Evolutionary conservation across 2,888 invertebrate genomes (phyloP).

Genomic region (Buathra laborator): DNA sequence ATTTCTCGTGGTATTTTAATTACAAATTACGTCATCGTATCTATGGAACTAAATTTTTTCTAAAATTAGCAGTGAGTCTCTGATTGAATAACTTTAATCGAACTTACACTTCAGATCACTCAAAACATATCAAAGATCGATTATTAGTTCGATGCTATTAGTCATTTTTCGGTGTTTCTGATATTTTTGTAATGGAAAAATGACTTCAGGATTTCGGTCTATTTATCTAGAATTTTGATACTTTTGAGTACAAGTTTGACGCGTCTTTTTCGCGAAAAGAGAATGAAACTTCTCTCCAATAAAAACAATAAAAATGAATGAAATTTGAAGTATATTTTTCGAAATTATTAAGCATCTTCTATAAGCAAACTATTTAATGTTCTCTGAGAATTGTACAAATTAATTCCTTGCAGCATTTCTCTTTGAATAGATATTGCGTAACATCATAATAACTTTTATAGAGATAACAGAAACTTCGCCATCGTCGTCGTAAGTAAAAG

Average conservation of each 20-base stretch:
- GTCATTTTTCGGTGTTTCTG: too few species aligned
- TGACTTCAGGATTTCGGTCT: too few species aligned
- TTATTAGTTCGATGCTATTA: too few species aligned
- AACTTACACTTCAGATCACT: neutral
- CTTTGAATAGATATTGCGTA: neutral
- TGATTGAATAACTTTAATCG: neutral
- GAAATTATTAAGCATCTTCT: neutral
- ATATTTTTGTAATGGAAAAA: too few species aligned
- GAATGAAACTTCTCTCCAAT: neutral
- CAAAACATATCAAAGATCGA: neutral
- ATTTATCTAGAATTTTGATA: too few species aligned
- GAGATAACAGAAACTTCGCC: slow-evolving; percentile 16
- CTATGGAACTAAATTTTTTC: too few species aligned
- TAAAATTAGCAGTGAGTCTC: neutral
- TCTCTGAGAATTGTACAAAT: neutral
- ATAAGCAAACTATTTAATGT: neutral
- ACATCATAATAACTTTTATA: neutral
- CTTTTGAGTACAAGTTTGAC: too few species aligned
- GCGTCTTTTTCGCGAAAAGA: too few species aligned
- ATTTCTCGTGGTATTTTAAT: too few species aligned
- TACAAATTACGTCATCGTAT: too few species aligned
- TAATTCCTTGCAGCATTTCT: neutral
- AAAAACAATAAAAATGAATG: neutral
- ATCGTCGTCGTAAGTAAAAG: neutral
- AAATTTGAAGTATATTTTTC: neutral